These are phyloP conservation scores for Rallus crepitans DNA, from an alignment of 2,797 vertebrate species.

Conservation along the genomic window DNA sequence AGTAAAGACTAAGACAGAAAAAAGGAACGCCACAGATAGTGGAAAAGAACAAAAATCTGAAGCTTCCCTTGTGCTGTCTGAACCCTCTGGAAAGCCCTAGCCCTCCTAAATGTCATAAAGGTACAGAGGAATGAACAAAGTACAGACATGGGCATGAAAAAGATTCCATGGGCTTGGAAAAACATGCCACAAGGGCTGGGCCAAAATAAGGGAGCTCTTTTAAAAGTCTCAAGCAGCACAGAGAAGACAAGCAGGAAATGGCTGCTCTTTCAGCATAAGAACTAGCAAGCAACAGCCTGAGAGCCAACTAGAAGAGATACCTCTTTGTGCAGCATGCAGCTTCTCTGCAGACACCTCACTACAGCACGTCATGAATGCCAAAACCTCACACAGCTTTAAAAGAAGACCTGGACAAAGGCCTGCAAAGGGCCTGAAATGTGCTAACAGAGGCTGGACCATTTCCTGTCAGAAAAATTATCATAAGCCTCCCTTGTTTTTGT, in stretches of 20 bases:
- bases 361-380: not conserved
- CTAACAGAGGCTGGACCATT: not conserved
- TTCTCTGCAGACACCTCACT: not conserved
- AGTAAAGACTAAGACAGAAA: not conserved
- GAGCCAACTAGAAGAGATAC: not conserved
- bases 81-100: not conserved
- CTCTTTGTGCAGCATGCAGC: not conserved
- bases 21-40: not conserved
- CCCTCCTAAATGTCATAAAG: not conserved
- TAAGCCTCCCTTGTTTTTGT: not conserved
- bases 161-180: not conserved
- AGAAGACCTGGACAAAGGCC: too few relatives aligned
- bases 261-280: not conserved
- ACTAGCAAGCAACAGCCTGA: not conserved
- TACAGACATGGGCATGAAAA: not conserved
- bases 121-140: not conserved
- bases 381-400: not conserved
- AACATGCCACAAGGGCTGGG: not conserved
- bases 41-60: not conserved
- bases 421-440: not conserved
- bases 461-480: not conserved
- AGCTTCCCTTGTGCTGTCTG: not conserved
- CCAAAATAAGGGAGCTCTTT: not conserved
- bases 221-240: not conserved
- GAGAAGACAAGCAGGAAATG: not conserved